Percentiles rank a stretch among this genome's conserved stretches.
Conservation (phyloP, 2,113 vertebrate species). For the Mesoclemmys tuberculata region DNA sequence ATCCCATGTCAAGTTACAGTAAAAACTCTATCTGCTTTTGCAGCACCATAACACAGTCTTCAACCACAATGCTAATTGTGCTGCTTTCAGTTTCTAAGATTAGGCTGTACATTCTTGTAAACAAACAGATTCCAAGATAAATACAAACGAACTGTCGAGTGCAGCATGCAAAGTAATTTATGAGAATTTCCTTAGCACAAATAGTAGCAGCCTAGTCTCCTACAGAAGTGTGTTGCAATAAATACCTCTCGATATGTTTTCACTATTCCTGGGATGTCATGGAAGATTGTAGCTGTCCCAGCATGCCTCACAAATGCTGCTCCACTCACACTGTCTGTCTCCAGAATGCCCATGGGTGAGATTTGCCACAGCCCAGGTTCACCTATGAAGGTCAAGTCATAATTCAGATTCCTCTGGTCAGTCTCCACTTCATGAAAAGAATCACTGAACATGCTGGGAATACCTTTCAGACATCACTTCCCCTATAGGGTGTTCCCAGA, state of each 20-base stretch:
- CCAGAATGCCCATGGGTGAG: constrained; percentile 52
- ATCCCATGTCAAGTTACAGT: neutral
- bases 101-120: neutral
- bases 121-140: neutral
- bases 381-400: constrained; percentile 43
- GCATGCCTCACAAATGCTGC: constrained; percentile 69
- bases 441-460: neutral
- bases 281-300: constrained; percentile 72
- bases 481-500: neutral
- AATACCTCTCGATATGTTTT: constrained; percentile 79
- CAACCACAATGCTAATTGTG: neutral
- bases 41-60: neutral
- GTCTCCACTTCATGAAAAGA: neutral
- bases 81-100: neutral
- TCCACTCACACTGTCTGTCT: constrained; percentile 68
- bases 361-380: constrained; percentile 69
- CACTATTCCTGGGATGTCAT: constrained; percentile 73
- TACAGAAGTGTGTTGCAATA: neutral
- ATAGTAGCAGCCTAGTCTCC: neutral
- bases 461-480: neutral
- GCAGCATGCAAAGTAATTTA: neutral
- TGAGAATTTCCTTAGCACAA: neutral
- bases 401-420: neutral
- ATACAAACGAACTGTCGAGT: neutral
- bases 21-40: neutral